A percentile compares a stretch with the other conserved stretches of the same genome.
Evolutionary conservation across 2,888 invertebrate genomes (phyloP).

Genomic region (Sceliomorpha sp.): DNA sequence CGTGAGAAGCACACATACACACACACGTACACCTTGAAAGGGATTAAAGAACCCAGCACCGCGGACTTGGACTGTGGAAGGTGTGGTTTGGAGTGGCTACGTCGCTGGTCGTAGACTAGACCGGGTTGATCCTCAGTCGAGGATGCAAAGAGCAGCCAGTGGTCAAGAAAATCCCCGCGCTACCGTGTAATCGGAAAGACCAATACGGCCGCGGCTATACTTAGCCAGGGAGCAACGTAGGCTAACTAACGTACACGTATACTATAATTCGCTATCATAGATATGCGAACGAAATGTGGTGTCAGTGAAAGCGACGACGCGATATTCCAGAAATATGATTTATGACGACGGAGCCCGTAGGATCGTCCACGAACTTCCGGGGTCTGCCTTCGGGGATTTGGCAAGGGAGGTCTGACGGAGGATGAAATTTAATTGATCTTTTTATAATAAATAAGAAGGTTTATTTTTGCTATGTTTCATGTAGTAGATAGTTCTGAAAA

Average conservation of each 20-base stretch:
- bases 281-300: constrained; percentile 29
- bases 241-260: constrained; percentile 60
- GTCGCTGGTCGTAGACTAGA: constrained; percentile 72
- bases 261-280: constrained; percentile 52
- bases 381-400: constrained; percentile 33
- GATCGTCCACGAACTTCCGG: constrained; percentile 26
- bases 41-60: constrained; percentile 37
- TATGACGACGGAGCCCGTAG: neutral
- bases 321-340: constrained; percentile 41
- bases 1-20: neutral
- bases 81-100: constrained; percentile 64
- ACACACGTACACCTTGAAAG: constrained; percentile 47
- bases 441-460: too few relatives aligned
- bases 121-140: constrained; percentile 61
- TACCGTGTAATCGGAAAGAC: constrained; percentile 60
- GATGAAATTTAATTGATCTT: too few relatives aligned
- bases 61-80: constrained; percentile 20
- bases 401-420: too few relatives aligned
- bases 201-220: constrained; percentile 78
- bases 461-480: too few relatives aligned
- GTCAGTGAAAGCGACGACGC: constrained; percentile 36
- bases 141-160: constrained; percentile 63
- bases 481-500: too few relatives aligned
- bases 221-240: constrained; percentile 73
- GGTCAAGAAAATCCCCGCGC: constrained; percentile 67